Percentiles rank a stretch among this genome's conserved stretches.
Conservation (phyloP, 2,797 vertebrate species). For the Rhinatrema bivittatum region DNA sequence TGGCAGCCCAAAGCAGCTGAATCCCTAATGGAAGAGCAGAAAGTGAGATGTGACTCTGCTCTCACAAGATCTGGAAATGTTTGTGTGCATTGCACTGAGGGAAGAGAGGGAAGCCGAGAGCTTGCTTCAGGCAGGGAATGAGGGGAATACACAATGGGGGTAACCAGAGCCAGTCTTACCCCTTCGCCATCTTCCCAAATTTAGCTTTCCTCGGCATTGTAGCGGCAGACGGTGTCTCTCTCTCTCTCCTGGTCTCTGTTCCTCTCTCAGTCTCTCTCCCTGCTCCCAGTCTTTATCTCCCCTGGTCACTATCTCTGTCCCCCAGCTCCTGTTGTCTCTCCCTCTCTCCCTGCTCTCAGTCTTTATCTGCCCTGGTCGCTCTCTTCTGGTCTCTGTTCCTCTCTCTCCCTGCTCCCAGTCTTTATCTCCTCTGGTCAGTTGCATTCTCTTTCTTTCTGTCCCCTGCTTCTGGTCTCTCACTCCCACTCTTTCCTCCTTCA, state of each 20-base stretch:
- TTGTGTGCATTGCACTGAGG: too few species aligned
- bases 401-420: not conserved
- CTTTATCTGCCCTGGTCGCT: not conserved
- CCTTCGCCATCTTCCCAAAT: conserved; percentile 40
- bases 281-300: too few species aligned
- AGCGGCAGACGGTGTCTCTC: not conserved
- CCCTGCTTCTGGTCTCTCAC: too few species aligned
- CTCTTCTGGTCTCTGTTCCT: not conserved
- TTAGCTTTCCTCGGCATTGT: conserved; percentile 52
- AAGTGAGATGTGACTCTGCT: too few species aligned
- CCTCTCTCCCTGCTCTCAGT: not conserved
- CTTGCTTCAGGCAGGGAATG: too few species aligned
- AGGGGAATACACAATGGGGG: too few species aligned
- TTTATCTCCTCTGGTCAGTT: too few species aligned
- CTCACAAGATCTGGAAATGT: too few species aligned
- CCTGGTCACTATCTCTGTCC: not conserved
- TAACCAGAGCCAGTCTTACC: conserved; percentile 18
- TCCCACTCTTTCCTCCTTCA: not conserved
- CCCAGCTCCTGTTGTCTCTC: not conserved
- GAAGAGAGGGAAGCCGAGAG: too few species aligned
- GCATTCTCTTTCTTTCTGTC: too few species aligned
- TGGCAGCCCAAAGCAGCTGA: too few species aligned
- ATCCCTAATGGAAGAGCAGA: too few species aligned
- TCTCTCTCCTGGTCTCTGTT: not conserved
- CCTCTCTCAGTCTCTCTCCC: not conserved